phyloP scores from a whole-genome alignment of 23 tunicate species.

The Aplidium turbinatum region DNA sequence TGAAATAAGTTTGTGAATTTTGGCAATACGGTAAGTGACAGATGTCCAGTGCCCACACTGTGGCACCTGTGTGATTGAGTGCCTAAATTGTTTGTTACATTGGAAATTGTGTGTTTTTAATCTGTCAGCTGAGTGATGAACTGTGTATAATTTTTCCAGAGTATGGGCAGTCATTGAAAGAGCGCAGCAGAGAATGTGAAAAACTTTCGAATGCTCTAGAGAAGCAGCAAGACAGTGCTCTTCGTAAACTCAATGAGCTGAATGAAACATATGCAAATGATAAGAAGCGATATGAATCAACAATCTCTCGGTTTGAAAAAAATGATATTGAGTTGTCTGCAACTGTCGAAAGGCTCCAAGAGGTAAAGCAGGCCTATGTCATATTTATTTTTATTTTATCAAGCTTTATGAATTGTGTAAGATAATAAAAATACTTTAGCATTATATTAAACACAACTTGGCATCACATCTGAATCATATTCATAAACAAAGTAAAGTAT shows the following conservation, averaged over 20 bases:
- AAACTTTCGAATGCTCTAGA: slow-evolving; percentile 70
- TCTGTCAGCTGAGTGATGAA: too few species aligned
- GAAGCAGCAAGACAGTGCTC: slow-evolving; percentile 83
- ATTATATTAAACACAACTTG: too few species aligned
- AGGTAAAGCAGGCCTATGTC: slow-evolving; percentile 13
- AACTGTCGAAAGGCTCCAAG: slow-evolving; percentile 22
- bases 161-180: slow-evolving; percentile 85
- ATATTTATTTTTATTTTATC: not conserved
- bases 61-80: not conserved
- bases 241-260: slow-evolving; percentile 63
- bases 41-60: not conserved
- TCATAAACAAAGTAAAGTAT: too few species aligned
- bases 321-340: slow-evolving; percentile 20
- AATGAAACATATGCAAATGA: slow-evolving; percentile 58
- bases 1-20: not conserved
- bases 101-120: too few species aligned
- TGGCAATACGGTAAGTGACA: not conserved
- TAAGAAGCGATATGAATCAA: slow-evolving; percentile 37
- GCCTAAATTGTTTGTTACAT: too few species aligned
- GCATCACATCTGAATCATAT: too few species aligned
- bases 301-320: slow-evolving; percentile 47
- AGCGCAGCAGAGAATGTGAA: slow-evolving; percentile 75
- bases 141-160: slow-evolving; percentile 23
- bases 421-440: too few species aligned
- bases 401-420: too few species aligned